Evolutionary conservation across 2,888 invertebrate genomes (phyloP), one percentile per base, ranked within the genome.

Genomic region (Polyploca ridens): DNA sequence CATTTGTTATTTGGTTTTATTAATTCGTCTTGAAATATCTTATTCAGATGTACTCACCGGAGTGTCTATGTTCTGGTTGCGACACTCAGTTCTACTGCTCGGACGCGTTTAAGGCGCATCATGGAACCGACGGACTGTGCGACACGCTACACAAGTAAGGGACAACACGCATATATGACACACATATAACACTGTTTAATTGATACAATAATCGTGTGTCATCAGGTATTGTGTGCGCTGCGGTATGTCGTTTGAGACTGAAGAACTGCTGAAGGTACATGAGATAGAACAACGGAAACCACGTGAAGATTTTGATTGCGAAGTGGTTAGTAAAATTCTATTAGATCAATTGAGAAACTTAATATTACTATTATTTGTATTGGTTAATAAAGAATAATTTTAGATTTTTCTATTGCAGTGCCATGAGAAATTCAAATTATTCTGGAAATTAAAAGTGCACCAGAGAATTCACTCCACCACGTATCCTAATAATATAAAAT

Each of bases 81-180:
- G 46, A n/a, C 46, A 46, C 46, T 5, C 46, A 62, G 46, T 46
- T 46, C 46, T 46, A 46, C 46, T 46, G 46, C 46, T 46, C 46
- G 14, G n/a, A 14, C n/a, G 46, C 46, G 46, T 14, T 46, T 11
- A 46, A 46, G 13, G 46, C n/a, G 5, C 46, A 46, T 14, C 46
- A n/a, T 2, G 46, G 46, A 14, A 13, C 46, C 46, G 46, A 3
- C 46, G 46, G 46, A 3, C 14, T n/a, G 46, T 46, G 46, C 46
- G 4, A 4, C 3, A 11, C 46, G 14, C 14, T 4, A 46, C 13
- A 11, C 13, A 46, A 46, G 46, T 46, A 46, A 46, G 13, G n/a
- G 46, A 14, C 46, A 14, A n/a, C 46, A 11, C 46, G 5, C 46
- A 2, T 46, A 46, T 2, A 13, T 14, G 46, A 4, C 46, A 14